These are phyloP conservation scores for Papilio dardanus DNA, from an alignment of 1,140 invertebrate species.

Conservation along the genomic window DNA sequence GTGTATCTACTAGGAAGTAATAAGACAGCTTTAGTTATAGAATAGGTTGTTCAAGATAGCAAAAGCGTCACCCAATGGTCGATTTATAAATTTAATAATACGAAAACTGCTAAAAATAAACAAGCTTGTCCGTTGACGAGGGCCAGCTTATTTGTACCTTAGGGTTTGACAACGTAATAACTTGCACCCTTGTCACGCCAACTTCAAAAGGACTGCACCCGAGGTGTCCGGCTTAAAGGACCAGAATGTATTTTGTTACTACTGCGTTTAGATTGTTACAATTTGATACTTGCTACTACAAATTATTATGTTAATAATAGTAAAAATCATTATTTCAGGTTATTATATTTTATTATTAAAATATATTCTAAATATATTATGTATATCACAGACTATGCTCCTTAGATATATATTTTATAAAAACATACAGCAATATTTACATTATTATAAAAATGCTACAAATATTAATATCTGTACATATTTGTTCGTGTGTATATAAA, in stretches of 20 bases:
- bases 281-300: not conserved
- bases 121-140: not conserved
- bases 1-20: too few relatives aligned
- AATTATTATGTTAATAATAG: not conserved
- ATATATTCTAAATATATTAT: not conserved
- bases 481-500: not conserved
- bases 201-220: slow-evolving; percentile 14
- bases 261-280: not conserved
- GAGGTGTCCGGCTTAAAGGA: slow-evolving; percentile 11
- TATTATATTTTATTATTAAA: not conserved
- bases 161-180: slow-evolving; percentile 18
- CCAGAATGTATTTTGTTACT: not conserved
- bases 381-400: slow-evolving; percentile 18
- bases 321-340: not conserved
- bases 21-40: too few relatives aligned
- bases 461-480: not conserved
- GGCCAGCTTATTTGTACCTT: not conserved
- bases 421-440: not conserved
- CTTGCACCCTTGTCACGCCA: slow-evolving; percentile 13
- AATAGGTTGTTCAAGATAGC: not conserved
- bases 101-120: not conserved
- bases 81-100: slow-evolving; percentile 11
- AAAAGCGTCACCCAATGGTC: not conserved
- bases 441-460: not conserved
- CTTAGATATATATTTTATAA: not conserved